Conservation (phyloP, 2,113 vertebrate genomes). For the Etheostoma cragini region DNA sequence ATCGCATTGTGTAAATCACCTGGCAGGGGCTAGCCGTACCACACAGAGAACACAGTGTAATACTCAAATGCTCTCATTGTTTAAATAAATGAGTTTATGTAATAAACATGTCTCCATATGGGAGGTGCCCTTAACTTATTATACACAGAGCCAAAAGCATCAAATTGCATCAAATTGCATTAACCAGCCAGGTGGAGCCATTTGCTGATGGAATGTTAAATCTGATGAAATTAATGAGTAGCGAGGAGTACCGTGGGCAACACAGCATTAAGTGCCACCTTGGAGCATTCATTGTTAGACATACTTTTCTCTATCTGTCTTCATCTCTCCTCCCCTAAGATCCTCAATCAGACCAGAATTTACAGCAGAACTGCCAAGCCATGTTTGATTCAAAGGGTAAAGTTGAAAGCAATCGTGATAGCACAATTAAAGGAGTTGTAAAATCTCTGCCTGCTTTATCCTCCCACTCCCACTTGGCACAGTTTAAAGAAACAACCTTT, state of each 20-base stretch:
- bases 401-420: slow-evolving; percentile 16
- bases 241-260: slow-evolving; percentile 60
- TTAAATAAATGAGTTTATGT: slow-evolving; percentile 68
- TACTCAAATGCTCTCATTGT: slow-evolving; percentile 58
- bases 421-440: slow-evolving; percentile 20
- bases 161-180: slow-evolving; percentile 80
- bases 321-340: slow-evolving; percentile 65
- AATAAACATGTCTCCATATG: slow-evolving; percentile 63
- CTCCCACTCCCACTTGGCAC: background rate
- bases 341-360: slow-evolving; percentile 40
- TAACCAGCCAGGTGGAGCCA: slow-evolving; percentile 75
- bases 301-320: slow-evolving; percentile 67
- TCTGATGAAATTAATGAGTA: slow-evolving; percentile 81
- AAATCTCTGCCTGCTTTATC: slow-evolving; percentile 16
- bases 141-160: slow-evolving; percentile 61
- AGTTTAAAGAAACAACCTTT: slow-evolving; percentile 1
- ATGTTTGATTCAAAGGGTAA: slow-evolving; percentile 16
- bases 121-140: slow-evolving; percentile 71
- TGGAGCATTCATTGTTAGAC: slow-evolving; percentile 65
- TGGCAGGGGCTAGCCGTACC: slow-evolving; percentile 15
- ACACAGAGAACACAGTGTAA: slow-evolving; percentile 43
- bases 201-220: slow-evolving; percentile 81
- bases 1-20: slow-evolving; percentile 42
- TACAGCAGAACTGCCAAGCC: slow-evolving; percentile 41
- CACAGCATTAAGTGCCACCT: slow-evolving; percentile 53